A percentile compares a stretch with the other conserved stretches of the same genome.
These are phyloP conservation scores for Mola mola DNA, from an alignment of 2,113 vertebrate genomes.

Conservation along the genomic window DNA sequence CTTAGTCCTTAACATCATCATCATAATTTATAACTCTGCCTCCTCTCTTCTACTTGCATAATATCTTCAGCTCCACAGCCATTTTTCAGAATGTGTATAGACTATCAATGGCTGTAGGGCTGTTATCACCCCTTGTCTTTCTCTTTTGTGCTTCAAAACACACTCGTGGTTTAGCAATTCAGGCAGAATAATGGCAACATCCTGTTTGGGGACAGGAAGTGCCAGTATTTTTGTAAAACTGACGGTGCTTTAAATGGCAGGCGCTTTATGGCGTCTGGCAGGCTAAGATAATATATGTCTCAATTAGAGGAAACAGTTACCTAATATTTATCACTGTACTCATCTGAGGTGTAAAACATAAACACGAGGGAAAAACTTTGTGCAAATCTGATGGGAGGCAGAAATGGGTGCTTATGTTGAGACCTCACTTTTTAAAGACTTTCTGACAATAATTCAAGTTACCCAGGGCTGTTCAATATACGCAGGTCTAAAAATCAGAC, in stretches of 20 bases:
- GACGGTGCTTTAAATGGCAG: neutral
- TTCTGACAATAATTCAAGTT: too few relatives aligned
- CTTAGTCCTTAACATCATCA: too few relatives aligned
- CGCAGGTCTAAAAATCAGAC: too few relatives aligned
- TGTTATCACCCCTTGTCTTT: neutral
- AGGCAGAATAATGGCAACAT: constrained; percentile 1
- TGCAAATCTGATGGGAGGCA: neutral
- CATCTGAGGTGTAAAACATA: too few relatives aligned
- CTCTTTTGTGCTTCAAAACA: constrained; percentile 13
- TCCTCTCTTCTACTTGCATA: neutral
- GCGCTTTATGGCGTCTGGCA: neutral
- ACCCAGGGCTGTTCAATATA: too few relatives aligned
- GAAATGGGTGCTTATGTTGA: neutral
- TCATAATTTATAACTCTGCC: neutral
- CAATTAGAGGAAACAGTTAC: neutral
- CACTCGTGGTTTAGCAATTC: neutral
- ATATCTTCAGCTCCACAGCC: neutral
- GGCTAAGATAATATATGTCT: neutral
- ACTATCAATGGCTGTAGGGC: neutral
- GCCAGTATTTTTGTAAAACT: neutral
- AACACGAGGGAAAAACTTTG: neutral
- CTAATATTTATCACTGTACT: neutral
- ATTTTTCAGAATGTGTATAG: constrained; percentile 3
- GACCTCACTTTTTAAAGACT: too few relatives aligned
- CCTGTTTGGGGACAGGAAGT: constrained; percentile 1